Conservation (phyloP, 2,888 invertebrate genomes). For the Gnatocerus cornutus region DNA sequence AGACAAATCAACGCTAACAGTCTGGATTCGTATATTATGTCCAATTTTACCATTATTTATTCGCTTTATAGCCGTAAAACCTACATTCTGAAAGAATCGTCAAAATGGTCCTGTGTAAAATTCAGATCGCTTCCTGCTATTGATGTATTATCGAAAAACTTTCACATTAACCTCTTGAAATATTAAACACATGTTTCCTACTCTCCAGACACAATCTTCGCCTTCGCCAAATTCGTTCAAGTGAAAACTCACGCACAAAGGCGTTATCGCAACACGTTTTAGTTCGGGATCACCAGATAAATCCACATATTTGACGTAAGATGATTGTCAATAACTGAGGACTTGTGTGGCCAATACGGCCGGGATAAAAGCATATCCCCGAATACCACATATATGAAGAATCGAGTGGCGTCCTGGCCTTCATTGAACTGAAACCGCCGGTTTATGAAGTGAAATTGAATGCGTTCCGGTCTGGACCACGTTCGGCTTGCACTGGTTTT, state of each 20-base stretch:
- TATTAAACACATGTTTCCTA: constrained; percentile 10
- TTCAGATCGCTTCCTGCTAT: not conserved
- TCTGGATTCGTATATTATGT: too few relatives aligned
- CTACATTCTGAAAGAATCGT: not conserved
- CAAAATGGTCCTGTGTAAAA: not conserved
- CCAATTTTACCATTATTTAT: too few relatives aligned
- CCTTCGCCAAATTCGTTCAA: constrained; percentile 11
- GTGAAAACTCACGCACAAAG: constrained; percentile 33
- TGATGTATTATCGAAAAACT: constrained; percentile 15
- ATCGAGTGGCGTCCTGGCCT: constrained; percentile 4
- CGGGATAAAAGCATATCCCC: constrained; percentile 28
- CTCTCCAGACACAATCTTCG: constrained; percentile 11
- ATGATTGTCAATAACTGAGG: constrained; percentile 36
- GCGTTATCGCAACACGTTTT: constrained; percentile 25
- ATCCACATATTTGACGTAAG: constrained; percentile 31
- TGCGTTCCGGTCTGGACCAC: constrained; percentile 4
- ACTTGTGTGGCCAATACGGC: constrained; percentile 18
- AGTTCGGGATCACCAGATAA: constrained; percentile 27
- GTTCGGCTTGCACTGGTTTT: not conserved
- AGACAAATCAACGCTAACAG: too few relatives aligned
- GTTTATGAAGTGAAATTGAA: constrained; percentile 24
- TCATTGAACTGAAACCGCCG: constrained; percentile 16
- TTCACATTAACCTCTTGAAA: constrained; percentile 11
- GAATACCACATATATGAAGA: constrained; percentile 21
- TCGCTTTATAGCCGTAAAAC: not conserved